Conservation (phyloP, 1,140 invertebrate species). For the Meloidogyne hapla region DNA sequence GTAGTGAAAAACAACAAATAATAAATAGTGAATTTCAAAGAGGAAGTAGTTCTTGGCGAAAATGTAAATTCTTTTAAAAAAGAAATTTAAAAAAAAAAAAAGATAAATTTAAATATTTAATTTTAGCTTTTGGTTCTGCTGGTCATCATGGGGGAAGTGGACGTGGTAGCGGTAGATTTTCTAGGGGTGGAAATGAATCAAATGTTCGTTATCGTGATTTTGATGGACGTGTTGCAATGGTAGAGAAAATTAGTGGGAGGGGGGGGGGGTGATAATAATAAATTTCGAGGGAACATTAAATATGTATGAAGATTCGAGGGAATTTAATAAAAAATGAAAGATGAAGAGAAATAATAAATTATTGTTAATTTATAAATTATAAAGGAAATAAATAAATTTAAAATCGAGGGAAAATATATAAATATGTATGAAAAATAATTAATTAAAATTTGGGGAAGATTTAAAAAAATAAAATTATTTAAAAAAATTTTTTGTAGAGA, state of each 20-base stretch:
- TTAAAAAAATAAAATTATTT: not conserved
- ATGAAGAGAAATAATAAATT: not conserved
- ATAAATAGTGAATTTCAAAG: not conserved
- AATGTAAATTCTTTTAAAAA: slow-evolving; percentile 1
- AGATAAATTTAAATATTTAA: no score
- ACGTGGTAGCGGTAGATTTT: not conserved
- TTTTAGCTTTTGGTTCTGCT: not conserved
- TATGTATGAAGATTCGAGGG: not conserved
- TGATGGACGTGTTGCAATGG: slow-evolving; percentile 2
- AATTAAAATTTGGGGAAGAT: not conserved
- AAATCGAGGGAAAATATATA: not conserved
- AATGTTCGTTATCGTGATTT: slow-evolving; percentile 5
- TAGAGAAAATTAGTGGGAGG: not conserved
- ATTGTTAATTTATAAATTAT: not conserved
- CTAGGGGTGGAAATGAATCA: not conserved
- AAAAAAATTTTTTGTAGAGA: slow-evolving; percentile 20
- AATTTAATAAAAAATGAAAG: slow-evolving; percentile 4
- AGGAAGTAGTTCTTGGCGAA: not conserved
- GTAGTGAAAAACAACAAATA: not conserved
- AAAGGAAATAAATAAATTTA: not conserved
- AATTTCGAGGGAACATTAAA: not conserved
- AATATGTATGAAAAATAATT: not conserved
- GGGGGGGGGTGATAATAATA: not conserved
- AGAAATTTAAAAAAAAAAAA: not conserved
- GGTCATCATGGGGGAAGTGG: slow-evolving; percentile 1